phyloP scores from a whole-genome alignment of 2,797 vertebrate genomes.

The Hozukius guyotensis region DNA sequence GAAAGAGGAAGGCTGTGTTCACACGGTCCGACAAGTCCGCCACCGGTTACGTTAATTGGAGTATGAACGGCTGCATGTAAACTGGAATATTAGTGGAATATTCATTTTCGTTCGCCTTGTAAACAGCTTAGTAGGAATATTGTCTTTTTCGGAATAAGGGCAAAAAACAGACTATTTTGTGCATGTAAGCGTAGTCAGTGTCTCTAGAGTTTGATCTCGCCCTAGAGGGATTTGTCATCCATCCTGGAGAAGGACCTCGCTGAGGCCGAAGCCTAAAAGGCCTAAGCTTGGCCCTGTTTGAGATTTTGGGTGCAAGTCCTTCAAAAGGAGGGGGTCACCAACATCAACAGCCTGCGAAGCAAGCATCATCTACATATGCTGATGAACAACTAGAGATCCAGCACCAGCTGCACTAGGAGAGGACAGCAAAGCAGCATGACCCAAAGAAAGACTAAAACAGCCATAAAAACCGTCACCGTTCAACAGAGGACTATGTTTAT shows the following conservation, averaged over 20 bases:
- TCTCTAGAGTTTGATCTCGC: not conserved
- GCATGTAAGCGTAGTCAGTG: not conserved
- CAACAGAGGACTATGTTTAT: not conserved
- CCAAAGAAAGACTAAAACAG: constrained; percentile 15
- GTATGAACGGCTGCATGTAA: not conserved
- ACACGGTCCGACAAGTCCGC: too few relatives aligned
- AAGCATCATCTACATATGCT: not conserved
- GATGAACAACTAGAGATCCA: not conserved
- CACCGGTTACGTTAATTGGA: not conserved
- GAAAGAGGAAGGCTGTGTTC: not conserved
- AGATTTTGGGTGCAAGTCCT: constrained; percentile 11
- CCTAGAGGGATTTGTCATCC: not conserved
- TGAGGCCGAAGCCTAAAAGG: not conserved
- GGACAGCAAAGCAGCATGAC: constrained; percentile 4
- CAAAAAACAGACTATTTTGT: not conserved
- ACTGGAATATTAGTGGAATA: not conserved
- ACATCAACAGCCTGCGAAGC: not conserved
- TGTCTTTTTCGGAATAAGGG: not conserved
- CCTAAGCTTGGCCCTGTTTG: not conserved
- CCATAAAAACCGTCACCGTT: not conserved
- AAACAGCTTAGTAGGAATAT: not conserved
- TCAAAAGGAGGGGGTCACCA: constrained; percentile 31
- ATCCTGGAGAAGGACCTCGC: constrained; percentile 40
- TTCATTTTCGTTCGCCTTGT: not conserved
- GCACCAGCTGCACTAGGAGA: constrained; percentile 2